Evolutionary conservation across 2,113 vertebrate genomes (phyloP).

Genomic region (Antigone vipio): DNA sequence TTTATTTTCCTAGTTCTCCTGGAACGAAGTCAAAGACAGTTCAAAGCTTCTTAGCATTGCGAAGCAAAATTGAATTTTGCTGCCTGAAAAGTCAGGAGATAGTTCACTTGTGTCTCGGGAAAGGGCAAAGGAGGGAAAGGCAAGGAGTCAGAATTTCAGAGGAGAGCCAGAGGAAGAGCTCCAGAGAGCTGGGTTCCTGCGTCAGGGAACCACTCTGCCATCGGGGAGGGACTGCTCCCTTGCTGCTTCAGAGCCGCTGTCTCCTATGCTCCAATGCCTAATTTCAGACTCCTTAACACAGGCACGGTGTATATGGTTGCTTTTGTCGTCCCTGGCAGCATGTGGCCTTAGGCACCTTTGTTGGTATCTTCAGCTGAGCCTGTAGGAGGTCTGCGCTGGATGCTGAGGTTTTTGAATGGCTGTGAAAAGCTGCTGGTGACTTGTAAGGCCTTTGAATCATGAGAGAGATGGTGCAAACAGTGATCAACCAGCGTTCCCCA

Average conservation of each 20-base stretch:
- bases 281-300: neutral
- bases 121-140: neutral
- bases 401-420: neutral
- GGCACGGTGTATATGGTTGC: neutral
- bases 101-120: neutral
- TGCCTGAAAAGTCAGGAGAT: neutral
- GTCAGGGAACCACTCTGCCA: neutral
- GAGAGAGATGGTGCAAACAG: neutral
- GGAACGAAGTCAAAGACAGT: neutral
- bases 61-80: neutral
- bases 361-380: neutral
- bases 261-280: accelerated
- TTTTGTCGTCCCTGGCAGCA: neutral
- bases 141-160: neutral
- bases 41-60: neutral
- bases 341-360: too few species aligned
- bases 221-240: too few species aligned
- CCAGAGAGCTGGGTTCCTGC: neutral
- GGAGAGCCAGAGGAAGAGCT: neutral
- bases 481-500: neutral
- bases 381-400: neutral
- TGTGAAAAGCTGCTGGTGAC: neutral
- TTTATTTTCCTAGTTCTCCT: neutral
- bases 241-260: neutral
- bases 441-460: neutral